Evolutionary conservation across 30 jellyfish, hydroid and myxozoan genomes (phyloP).

Genomic region (Chrysaora quinquecirrha): DNA sequence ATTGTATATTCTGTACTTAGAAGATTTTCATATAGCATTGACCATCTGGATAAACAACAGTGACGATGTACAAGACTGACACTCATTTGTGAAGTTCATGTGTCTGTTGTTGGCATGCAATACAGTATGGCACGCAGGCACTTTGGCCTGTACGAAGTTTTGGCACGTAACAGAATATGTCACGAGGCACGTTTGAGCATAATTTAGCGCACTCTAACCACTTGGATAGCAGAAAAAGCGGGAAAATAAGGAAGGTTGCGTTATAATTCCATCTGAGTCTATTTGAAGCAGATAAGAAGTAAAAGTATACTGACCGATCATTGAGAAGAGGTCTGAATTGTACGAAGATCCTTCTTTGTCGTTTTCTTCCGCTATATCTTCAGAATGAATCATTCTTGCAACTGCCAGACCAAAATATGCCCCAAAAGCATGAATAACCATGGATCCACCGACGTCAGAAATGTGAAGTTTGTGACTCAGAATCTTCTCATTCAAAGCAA

Average conservation of each 20-base stretch:
- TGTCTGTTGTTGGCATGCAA: no score
- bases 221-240: no score
- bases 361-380: conserved; percentile 44
- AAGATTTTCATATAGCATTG: no score
- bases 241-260: background rate
- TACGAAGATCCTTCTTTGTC: conserved; percentile 72
- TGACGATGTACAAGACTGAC: no score
- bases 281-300: background rate
- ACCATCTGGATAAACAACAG: no score
- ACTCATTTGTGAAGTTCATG: no score
- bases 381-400: conserved; percentile 47
- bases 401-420: conserved; percentile 90
- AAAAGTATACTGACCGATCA: conserved; percentile 62
- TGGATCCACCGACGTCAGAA: conserved; percentile 90
- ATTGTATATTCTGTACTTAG: no score
- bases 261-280: background rate
- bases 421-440: conserved; percentile 83
- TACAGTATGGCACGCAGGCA: no score
- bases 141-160: no score
- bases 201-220: no score
- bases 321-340: conserved; percentile 78
- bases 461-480: conserved; percentile 26
- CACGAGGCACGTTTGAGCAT: no score
- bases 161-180: no score
- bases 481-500: conserved; percentile 63